Base-by-base conservation (phyloP, 2,888 invertebrate genomes). In the Epinotia nisella region DNA sequence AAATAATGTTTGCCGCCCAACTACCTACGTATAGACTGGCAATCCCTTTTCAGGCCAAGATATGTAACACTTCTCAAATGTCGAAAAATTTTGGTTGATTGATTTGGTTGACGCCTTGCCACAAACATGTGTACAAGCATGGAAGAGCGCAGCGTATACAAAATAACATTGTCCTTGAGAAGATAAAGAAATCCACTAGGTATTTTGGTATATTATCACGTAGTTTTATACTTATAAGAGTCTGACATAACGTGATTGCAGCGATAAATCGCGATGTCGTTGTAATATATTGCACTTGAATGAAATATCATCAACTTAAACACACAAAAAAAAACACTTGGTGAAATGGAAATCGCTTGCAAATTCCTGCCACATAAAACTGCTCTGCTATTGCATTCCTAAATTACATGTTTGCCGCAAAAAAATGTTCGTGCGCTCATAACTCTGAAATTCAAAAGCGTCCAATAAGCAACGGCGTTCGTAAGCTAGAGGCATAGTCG, bases 381-480 rank as follows among this genome's bases (percentile, higher is more conserved):
- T 19, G 53, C 19, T 19, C 19, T 9, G 17, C n/a, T 29, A 24
- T 29, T 29, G 49, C 24, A 49, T 49, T 62, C 51, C n/a, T 10
- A 49, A 17, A 61, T 17, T 3, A 29, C 49, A 51, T n/a, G 24
- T 51, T n/a, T 51, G 29, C 62, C 39, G 13, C 58, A 62, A 9
- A 61, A 62, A 62, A 49, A 17, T 15, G 24, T n/a, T 49, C n/a
- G 29, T 49, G 49, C 45, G 21, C 24, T 56, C 55, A 66, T 66
- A 66, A 56, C 55, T 65, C 39, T 56, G 21, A 24, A 55, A 66
- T 45, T 66, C 56, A 56, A 66, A 66, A 66, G 56, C 55, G 56
- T 56, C 41, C 66, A 66, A 66, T 66, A 66, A 66, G 56, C 66
- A 41, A 41, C 58, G 15, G 55, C 64, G 35, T 66, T 24, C 56